These are phyloP conservation scores for Aldrovandia affinis DNA, from an alignment of 2,797 vertebrate species.

Conservation along the genomic window DNA sequence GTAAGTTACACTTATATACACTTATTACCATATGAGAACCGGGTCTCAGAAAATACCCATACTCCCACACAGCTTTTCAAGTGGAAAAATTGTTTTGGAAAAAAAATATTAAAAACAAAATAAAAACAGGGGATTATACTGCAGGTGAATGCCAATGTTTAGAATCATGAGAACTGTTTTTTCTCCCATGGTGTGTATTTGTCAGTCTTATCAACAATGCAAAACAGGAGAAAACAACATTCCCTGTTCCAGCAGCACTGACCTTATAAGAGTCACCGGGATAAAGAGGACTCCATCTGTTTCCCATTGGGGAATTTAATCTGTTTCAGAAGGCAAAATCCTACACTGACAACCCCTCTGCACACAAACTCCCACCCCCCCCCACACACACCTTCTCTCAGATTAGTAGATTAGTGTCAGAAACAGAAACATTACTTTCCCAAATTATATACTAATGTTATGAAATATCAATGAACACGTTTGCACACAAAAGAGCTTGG, in stretches of 20 bases:
- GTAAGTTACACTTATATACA: neutral
- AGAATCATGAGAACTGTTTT: neutral
- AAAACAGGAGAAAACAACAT: constrained; percentile 6
- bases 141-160: too few relatives aligned
- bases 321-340: constrained; percentile 10
- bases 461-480: neutral
- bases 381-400: neutral
- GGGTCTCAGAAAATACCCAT: neutral
- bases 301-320: constrained; percentile 10
- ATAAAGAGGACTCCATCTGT: constrained; percentile 5
- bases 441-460: neutral
- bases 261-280: neutral
- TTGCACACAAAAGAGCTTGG: too few relatives aligned
- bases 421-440: neutral
- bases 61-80: neutral
- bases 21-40: neutral
- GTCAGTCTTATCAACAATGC: neutral
- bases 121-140: neutral
- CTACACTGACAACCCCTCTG: neutral
- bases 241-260: neutral
- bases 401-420: neutral
- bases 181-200: constrained; percentile 1
- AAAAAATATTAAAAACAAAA: neutral
- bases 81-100: neutral
- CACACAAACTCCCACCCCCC: neutral